Conservation (phyloP, 64 coral and sea anemone genomes). For the Porites australiensis region DNA sequence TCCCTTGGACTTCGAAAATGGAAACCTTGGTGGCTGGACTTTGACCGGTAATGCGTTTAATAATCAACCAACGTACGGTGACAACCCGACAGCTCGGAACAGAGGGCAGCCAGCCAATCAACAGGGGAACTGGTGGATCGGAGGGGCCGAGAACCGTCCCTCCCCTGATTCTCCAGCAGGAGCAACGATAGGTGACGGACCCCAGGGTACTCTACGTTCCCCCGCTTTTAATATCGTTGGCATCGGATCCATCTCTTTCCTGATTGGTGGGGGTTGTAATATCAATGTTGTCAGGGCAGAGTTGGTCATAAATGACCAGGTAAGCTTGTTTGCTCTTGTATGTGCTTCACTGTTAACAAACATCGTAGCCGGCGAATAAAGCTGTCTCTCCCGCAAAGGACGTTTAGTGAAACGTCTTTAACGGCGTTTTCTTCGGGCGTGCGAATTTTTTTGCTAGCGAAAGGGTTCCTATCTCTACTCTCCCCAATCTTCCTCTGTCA, state of each 20-base stretch:
- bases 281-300: slow-evolving; percentile 29
- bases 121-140: slow-evolving; percentile 51
- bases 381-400: too few relatives aligned
- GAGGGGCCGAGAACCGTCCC: neutral
- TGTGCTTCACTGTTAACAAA: too few relatives aligned
- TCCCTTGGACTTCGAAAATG: slow-evolving; percentile 46
- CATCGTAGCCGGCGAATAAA: too few relatives aligned
- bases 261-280: slow-evolving; percentile 72
- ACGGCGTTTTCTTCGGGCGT: too few relatives aligned
- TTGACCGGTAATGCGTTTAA: slow-evolving; percentile 27
- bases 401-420: too few relatives aligned
- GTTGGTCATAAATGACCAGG: neutral
- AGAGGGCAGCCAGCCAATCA: neutral
- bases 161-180: neutral
- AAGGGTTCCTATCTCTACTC: too few relatives aligned
- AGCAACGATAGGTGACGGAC: slow-evolving; percentile 9
- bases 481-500: too few relatives aligned
- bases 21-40: neutral
- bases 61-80: slow-evolving; percentile 53
- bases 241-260: slow-evolving; percentile 8
- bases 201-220: slow-evolving; percentile 46
- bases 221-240: neutral
- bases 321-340: too few relatives aligned
- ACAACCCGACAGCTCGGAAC: slow-evolving; percentile 11
- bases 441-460: too few relatives aligned